phyloP scores from a whole-genome alignment of 1,140 invertebrate genomes.

The Gryon sp. region DNA sequence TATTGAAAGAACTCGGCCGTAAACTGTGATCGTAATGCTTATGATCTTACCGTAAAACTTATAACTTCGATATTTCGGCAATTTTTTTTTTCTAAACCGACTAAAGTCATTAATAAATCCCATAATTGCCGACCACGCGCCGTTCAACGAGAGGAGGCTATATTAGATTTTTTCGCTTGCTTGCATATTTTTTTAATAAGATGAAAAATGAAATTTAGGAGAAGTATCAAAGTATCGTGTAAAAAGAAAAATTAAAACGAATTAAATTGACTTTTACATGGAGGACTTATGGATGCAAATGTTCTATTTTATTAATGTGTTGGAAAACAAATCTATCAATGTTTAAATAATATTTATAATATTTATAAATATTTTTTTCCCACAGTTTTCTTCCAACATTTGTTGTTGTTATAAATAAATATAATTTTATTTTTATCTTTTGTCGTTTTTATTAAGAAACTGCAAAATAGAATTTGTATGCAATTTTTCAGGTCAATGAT shows the following conservation, averaged over 20 bases:
- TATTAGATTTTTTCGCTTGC: neutral
- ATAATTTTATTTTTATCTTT: too few relatives aligned
- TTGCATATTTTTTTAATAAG: conserved; percentile 14
- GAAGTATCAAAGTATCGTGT: neutral
- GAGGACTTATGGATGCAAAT: conserved; percentile 14
- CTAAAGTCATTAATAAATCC: neutral
- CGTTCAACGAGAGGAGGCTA: neutral
- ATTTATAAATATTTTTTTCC: too few relatives aligned
- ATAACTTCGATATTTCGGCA: neutral
- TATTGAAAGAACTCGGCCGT: neutral
- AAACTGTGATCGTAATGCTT: conserved; percentile 9
- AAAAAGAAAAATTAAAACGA: neutral
- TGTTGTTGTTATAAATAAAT: too few relatives aligned
- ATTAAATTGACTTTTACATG: conserved; percentile 14
- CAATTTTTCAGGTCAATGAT: conserved; percentile 18
- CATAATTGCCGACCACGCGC: neutral
- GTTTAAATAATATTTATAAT: too few relatives aligned
- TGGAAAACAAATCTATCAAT: too few relatives aligned
- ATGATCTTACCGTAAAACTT: conserved; percentile 5
- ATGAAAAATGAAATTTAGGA: conserved; percentile 10
- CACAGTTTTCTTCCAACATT: too few relatives aligned
- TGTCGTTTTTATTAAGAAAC: too few relatives aligned
- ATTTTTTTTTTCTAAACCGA: conserved; percentile 3
- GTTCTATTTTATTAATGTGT: too few relatives aligned
- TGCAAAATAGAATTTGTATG: neutral